Conservation (phyloP, 2,888 invertebrate genomes). For the Nemapogon koenigi region DNA sequence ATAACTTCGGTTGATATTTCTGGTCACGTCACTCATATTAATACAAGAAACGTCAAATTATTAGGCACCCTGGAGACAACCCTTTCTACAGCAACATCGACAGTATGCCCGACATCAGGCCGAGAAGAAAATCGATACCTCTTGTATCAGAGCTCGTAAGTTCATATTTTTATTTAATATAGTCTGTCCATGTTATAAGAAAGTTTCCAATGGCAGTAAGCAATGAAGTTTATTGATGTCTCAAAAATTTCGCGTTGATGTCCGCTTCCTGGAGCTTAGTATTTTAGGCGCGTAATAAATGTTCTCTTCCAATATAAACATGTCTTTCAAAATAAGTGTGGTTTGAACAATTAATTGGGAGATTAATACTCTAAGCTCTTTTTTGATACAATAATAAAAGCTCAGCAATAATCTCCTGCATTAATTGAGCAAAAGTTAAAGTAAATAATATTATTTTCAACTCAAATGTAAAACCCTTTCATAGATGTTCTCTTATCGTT, state of each 20-base stretch:
- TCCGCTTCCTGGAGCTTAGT: conserved; percentile 60
- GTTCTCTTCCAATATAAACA: conserved; percentile 53
- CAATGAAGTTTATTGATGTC: conserved; percentile 18
- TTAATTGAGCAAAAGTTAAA: too few species aligned
- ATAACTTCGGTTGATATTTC: too few species aligned
- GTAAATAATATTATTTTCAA: too few species aligned
- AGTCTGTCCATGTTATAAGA: conserved; percentile 20
- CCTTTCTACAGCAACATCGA: conserved; percentile 99
- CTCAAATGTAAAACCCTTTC: too few species aligned
- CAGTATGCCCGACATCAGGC: conserved; percentile 99
- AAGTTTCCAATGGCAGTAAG: conserved; percentile 36
- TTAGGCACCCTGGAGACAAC: conserved; percentile 91
- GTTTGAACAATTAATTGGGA: conserved; percentile 29
- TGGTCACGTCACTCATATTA: too few species aligned
- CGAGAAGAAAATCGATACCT: conserved; percentile 95
- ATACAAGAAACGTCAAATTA: too few species aligned
- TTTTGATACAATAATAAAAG: too few species aligned
- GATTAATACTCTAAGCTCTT: too few species aligned
- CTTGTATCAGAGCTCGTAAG: conserved; percentile 99
- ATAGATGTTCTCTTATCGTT: conserved; percentile 31
- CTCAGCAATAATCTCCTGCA: too few species aligned
- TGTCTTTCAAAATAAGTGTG: conserved; percentile 33
- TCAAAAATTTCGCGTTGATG: conserved; percentile 44
- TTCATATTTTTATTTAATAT: conserved; percentile 30
- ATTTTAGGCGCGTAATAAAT: conserved; percentile 64